Conservation (phyloP, 2,797 vertebrate species). For the Neosilurus hyrtlii region DNA sequence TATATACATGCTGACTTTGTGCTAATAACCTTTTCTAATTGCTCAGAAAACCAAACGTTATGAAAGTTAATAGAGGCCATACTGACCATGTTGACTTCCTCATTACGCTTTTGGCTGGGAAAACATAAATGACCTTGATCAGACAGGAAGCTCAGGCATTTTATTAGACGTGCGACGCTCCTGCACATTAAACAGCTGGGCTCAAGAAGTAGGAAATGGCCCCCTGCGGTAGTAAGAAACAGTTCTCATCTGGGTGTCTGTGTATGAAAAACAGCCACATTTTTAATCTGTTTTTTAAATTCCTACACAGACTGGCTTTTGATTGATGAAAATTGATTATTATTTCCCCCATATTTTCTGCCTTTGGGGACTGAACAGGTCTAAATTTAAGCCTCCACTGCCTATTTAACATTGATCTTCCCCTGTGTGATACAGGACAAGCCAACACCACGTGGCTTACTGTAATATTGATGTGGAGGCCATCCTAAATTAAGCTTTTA, state of each 20-base stretch:
- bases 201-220: slow-evolving; percentile 33
- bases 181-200: slow-evolving; percentile 40
- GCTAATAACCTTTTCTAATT: slow-evolving; percentile 46
- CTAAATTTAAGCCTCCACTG: slow-evolving; percentile 16
- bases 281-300: no score
- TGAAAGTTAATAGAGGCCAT: slow-evolving; percentile 35
- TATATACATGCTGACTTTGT: slow-evolving; percentile 24
- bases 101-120: slow-evolving; percentile 40
- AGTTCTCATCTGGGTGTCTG: slow-evolving; percentile 20
- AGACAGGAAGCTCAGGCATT: slow-evolving; percentile 33
- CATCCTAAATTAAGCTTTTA: slow-evolving; percentile 36
- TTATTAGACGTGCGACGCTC: slow-evolving; percentile 28
- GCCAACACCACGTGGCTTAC: slow-evolving; percentile 27
- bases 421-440: slow-evolving; percentile 21
- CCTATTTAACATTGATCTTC: slow-evolving; percentile 39
- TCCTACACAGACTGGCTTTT: neutral
- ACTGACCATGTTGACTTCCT: slow-evolving; percentile 10
- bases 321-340: slow-evolving; percentile 24
- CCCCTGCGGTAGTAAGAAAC: slow-evolving; percentile 32
- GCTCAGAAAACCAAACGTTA: slow-evolving; percentile 32
- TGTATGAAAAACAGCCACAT: slow-evolving; percentile 12
- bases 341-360: slow-evolving; percentile 11
- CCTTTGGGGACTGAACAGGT: slow-evolving; percentile 6
- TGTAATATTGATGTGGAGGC: slow-evolving; percentile 41
- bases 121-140: slow-evolving; percentile 46